Evolutionary conservation across 2,113 vertebrate genomes (phyloP), one percentile per base, ranked within the genome.

Genomic region (Albula goreensis): DNA sequence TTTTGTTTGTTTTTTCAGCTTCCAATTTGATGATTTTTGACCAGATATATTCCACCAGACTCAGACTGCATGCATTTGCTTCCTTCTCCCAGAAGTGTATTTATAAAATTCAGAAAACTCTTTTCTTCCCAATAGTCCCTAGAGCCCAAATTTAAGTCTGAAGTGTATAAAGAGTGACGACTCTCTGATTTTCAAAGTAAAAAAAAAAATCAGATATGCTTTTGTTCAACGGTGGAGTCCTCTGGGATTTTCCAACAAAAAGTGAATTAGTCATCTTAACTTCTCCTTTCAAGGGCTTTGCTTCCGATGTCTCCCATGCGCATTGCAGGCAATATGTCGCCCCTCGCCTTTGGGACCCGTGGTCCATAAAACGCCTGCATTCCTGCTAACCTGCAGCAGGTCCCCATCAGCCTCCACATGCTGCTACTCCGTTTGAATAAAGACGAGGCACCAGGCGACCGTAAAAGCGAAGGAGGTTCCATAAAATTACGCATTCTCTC

Each of bases 361-460:
- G 25, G 17, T 9, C 25, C 11, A 22, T 83, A 83, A 63, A 49
- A 11, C 11, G 10, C 81, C 22, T 11, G 11, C 49, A 12, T 5
- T 31, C 81, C 81, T 63, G 1, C 12, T 31, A 15, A 60, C 31
- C 50, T 6, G 81, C 56, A 41, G 19, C 80, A 60, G 7, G 51
- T 85, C 50, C 49, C 50, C 77, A 85, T 87, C 50, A 87, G 83
- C 50, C 31, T n/a, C 31, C 80, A 49, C 48, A 19, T 17, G 50
- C 78, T 81, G 53, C 53, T 48, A n/a, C 53, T 74, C 22, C 74
- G 31, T 63, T 78, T 48, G 49, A 22, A 84, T 84, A 82, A 81
- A 84, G 82, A 80, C 60, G 86, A 60, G 41, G 80, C 81, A 83
- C 74, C 41, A n/a, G 86, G 84, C 82, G 83, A 85, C 51, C 78